These are phyloP conservation scores for Leptogaster cylindrica DNA, from an alignment of 2,888 invertebrate genomes.

Conservation along the genomic window DNA sequence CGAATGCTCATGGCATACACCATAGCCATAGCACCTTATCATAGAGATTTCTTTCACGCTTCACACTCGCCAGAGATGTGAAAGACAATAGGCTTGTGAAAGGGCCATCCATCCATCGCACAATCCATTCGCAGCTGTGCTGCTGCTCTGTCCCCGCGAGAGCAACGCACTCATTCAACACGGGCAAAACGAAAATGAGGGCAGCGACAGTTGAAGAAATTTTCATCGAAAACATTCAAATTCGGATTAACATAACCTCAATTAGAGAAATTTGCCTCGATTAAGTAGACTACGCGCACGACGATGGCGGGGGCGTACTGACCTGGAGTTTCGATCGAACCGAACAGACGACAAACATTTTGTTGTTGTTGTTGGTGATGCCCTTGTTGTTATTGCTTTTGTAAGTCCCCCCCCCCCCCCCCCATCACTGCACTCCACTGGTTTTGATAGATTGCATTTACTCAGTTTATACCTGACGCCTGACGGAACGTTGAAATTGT, in stretches of 20 bases:
- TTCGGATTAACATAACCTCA: constrained; percentile 37
- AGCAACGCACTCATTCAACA: constrained; percentile 24
- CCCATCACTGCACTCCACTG: too few relatives aligned
- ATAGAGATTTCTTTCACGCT: constrained; percentile 13
- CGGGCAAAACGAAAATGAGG: constrained; percentile 18
- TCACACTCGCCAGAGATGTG: not conserved
- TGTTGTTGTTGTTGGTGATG: not conserved
- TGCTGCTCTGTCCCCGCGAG: not conserved
- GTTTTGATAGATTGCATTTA: too few relatives aligned
- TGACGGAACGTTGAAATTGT: not conserved
- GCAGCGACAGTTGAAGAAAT: constrained; percentile 28
- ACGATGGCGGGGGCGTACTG: not conserved
- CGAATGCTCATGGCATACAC: not conserved
- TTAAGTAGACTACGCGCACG: not conserved
- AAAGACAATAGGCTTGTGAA: constrained; percentile 11
- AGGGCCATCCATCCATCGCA: too few relatives aligned
- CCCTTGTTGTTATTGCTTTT: not conserved
- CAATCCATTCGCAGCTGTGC: not conserved
- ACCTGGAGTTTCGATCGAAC: not conserved
- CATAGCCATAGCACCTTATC: constrained; percentile 6
- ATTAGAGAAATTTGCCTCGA: constrained; percentile 32
- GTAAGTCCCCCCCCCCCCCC: too few relatives aligned
- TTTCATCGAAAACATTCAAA: constrained; percentile 29
- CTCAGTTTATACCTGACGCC: too few relatives aligned
- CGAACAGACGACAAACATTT: not conserved